These are phyloP conservation scores for Antechinus flavipes DNA, from an alignment of 2,113 vertebrate species.

Conservation along the genomic window DNA sequence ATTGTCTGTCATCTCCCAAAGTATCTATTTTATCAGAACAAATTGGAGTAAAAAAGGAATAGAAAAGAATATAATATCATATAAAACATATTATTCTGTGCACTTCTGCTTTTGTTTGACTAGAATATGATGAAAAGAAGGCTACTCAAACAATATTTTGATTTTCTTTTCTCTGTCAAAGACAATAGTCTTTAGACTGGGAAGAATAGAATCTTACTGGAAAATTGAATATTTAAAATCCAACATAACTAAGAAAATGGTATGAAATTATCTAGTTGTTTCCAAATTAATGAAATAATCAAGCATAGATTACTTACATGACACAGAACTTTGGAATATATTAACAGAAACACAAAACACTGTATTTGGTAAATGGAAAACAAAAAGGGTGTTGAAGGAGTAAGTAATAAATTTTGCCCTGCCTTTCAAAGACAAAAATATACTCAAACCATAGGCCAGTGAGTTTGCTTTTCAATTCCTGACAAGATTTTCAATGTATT, in stretches of 20 bases:
- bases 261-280: neutral
- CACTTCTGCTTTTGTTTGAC: neutral
- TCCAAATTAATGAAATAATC: neutral
- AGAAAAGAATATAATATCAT: neutral
- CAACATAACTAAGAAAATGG: neutral
- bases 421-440: neutral
- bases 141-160: neutral
- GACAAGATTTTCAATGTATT: neutral
- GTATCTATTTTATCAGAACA: neutral
- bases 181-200: neutral
- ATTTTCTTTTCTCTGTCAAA: neutral
- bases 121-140: neutral
- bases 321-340: neutral
- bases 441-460: neutral
- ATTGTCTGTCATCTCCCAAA: neutral
- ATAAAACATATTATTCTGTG: neutral
- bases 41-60: neutral
- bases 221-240: neutral
- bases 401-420: neutral
- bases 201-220: neutral
- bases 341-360: neutral
- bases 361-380: neutral
- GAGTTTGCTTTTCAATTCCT: neutral
- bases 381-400: neutral
- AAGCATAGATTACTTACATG: neutral